These are phyloP conservation scores for Petrocephalus microphthalmus DNA, from an alignment of 2,113 vertebrate genomes.

Conservation along the genomic window DNA sequence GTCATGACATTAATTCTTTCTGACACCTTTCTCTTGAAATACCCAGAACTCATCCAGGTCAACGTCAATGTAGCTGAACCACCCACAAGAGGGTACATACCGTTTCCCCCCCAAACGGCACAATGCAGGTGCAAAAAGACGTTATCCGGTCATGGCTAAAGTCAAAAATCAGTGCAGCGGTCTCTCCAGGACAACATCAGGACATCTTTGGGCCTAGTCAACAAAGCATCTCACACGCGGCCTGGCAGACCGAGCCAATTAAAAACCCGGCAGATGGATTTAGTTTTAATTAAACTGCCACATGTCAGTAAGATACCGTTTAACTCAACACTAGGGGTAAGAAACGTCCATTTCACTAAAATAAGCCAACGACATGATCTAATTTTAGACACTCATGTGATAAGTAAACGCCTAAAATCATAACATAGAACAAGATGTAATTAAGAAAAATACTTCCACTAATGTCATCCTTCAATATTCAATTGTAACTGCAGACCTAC, in stretches of 20 bases:
- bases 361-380: neutral
- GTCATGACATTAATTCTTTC: neutral
- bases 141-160: neutral
- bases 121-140: neutral
- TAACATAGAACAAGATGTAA: neutral
- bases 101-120: neutral
- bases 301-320: neutral
- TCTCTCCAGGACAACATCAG: neutral
- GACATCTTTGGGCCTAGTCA: neutral
- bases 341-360: neutral
- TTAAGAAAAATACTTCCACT: neutral
- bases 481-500: neutral
- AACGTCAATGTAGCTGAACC: neutral
- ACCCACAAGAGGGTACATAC: neutral
- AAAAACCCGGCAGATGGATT: neutral
- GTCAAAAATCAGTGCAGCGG: neutral
- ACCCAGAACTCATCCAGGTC: neutral
- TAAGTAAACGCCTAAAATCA: neutral
- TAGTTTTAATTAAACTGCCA: constrained; percentile 2
- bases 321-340: neutral
- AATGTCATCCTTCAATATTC: neutral
- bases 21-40: neutral
- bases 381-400: neutral
- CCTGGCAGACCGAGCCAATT: neutral
- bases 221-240: neutral